These are phyloP conservation scores for Onthophagus taurus DNA, from an alignment of 1,140 invertebrate species.

Conservation along the genomic window DNA sequence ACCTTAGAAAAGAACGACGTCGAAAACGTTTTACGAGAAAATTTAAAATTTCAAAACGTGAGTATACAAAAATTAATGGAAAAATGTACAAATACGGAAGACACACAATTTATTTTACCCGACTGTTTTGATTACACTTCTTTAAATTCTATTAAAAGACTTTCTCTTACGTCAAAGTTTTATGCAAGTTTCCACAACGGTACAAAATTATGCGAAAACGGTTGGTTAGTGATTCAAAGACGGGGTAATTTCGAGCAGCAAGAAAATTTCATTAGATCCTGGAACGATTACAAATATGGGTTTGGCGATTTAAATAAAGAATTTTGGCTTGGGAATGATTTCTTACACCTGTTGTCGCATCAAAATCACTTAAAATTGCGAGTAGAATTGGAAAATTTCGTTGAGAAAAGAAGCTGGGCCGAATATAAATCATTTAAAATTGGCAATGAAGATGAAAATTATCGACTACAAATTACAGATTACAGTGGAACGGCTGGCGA, in stretches of 20 bases:
- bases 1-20: no score
- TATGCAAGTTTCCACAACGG: no score
- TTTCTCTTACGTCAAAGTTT: no score
- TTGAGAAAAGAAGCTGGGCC: conserved; percentile 39
- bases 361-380: conserved; percentile 39
- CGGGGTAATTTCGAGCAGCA: conserved; percentile 23
- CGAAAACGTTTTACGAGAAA: no score
- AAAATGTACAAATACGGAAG: no score
- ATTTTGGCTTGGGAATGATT: conserved; percentile 58
- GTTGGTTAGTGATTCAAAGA: conserved; percentile 43
- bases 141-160: no score
- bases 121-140: no score
- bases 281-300: conserved; percentile 51
- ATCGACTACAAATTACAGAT: conserved; percentile 42
- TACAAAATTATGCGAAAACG: no score
- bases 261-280: conserved; percentile 48
- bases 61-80: no score
- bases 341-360: conserved; percentile 42
- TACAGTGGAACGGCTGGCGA: conserved; percentile 48
- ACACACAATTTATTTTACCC: no score
- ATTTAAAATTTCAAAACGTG: no score
- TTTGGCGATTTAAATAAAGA: conserved; percentile 48
- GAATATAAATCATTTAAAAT: conserved; percentile 43
- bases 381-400: conserved; percentile 46
- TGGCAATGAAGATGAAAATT: conserved; percentile 41